Percentiles rank a stretch among this genome's conserved stretches.
phyloP scores from a whole-genome alignment of 1,140 invertebrate species.

The Druon quercuslanigerum region DNA sequence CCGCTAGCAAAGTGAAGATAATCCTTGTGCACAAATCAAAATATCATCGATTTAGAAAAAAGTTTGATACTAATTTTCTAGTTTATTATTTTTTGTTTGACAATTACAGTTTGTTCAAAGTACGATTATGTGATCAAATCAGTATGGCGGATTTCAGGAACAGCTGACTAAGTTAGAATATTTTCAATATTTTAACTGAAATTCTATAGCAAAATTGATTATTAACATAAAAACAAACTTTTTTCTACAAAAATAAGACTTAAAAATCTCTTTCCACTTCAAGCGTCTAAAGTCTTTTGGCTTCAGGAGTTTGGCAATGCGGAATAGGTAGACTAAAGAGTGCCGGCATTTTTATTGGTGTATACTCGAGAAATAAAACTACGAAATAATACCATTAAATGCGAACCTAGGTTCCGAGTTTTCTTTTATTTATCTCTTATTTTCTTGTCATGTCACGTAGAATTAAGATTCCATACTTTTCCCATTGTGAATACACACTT shows the following conservation, averaged over 20 bases:
- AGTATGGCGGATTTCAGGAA: too few relatives aligned
- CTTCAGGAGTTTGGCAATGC: conserved; percentile 11
- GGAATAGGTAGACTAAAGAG: conserved; percentile 26
- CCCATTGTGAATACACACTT: conserved; percentile 26
- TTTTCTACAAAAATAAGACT: neutral
- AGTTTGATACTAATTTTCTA: too few relatives aligned
- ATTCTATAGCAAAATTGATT: too few relatives aligned
- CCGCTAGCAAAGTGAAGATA: neutral
- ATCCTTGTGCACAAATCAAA: too few relatives aligned
- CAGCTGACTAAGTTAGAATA: too few relatives aligned
- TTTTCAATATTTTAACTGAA: too few relatives aligned
- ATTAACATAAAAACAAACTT: neutral
- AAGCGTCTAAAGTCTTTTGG: neutral
- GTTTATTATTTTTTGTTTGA: too few relatives aligned
- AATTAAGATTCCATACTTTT: conserved; percentile 62
- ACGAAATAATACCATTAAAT: conserved; percentile 48
- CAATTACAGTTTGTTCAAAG: too few relatives aligned
- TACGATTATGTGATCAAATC: too few relatives aligned
- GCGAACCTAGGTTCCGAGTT: conserved; percentile 38
- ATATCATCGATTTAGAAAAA: too few relatives aligned
- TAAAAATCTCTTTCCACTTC: neutral
- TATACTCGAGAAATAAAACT: conserved; percentile 64
- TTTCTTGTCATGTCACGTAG: conserved; percentile 53
- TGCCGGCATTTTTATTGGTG: conserved; percentile 48
- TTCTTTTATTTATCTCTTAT: conserved; percentile 40